Percentiles rank a stretch among this genome's conserved stretches.
Evolutionary conservation across 2,888 invertebrate species (phyloP).

Genomic region (Drymonia ruficornis): DNA sequence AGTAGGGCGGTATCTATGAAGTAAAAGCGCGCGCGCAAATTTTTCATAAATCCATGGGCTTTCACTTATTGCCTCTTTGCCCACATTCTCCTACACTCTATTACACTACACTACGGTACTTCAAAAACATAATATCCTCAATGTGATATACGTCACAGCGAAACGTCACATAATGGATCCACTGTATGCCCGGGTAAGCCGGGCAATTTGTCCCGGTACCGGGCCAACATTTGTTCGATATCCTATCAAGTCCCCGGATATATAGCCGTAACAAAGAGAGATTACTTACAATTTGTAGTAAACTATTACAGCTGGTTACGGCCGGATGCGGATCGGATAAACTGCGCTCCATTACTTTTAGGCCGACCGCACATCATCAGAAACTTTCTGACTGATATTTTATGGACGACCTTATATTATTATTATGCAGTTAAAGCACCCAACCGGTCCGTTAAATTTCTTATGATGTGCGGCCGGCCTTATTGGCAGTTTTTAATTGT

Average conservation of each 20-base stretch:
- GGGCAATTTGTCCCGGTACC: slow-evolving; percentile 40
- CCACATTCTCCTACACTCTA: not conserved
- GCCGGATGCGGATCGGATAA: not conserved
- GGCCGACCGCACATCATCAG: no score
- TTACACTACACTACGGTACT: not conserved
- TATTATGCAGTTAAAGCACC: no score
- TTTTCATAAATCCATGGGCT: no score
- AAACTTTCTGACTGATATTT: no score
- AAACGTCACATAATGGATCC: slow-evolving; percentile 44
- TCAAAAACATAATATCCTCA: slow-evolving; percentile 12
- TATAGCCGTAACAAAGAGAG: slow-evolving; percentile 39
- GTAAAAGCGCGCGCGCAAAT: no score
- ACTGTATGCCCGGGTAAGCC: slow-evolving; percentile 35
- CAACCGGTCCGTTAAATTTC: no score
- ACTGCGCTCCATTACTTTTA: not conserved
- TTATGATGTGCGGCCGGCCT: no score
- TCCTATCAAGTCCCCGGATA: slow-evolving; percentile 37
- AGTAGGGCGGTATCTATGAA: no score
- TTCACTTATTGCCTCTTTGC: not conserved
- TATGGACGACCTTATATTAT: no score
- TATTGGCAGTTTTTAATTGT: no score
- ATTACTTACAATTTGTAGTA: slow-evolving; percentile 41
- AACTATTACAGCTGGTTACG: slow-evolving; percentile 21
- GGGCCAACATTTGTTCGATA: slow-evolving; percentile 44
- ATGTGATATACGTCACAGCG: slow-evolving; percentile 29